These are phyloP conservation scores for Aulostomus chinensis DNA, from an alignment of 2,797 vertebrate species.

Conservation along the genomic window DNA sequence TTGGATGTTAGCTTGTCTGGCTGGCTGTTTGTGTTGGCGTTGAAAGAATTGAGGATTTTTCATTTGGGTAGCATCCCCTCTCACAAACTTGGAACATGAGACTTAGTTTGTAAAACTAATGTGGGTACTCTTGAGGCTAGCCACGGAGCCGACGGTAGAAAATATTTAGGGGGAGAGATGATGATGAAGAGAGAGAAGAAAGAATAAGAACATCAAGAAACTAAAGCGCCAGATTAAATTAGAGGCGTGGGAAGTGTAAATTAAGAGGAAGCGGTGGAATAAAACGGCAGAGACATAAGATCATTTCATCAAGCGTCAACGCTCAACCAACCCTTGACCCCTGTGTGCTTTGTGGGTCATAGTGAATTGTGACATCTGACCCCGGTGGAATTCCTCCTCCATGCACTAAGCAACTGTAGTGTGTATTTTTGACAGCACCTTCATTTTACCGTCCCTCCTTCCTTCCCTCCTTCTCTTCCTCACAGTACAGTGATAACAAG, in stretches of 20 bases:
- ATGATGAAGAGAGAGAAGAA: too few relatives aligned
- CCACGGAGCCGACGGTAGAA: constrained; percentile 8
- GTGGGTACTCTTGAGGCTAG: constrained; percentile 35
- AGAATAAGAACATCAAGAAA: not conserved
- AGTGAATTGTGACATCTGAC: constrained; percentile 43
- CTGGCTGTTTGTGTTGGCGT: constrained; percentile 57
- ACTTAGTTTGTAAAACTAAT: constrained; percentile 45
- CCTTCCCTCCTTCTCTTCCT: not conserved
- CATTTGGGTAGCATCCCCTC: constrained; percentile 33
- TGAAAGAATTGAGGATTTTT: constrained; percentile 37
- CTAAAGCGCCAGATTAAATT: not conserved
- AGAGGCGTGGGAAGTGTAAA: constrained; percentile 10
- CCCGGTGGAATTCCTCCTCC: constrained; percentile 46
- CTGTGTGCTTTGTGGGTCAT: constrained; percentile 35
- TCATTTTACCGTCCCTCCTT: constrained; percentile 14
- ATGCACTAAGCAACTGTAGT: not conserved
- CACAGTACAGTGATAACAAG: constrained; percentile 42
- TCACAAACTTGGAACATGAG: constrained; percentile 42
- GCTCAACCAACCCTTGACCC: constrained; percentile 57
- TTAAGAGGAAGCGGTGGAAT: constrained; percentile 30
- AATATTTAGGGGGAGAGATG: constrained; percentile 3
- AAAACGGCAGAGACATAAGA: constrained; percentile 9
- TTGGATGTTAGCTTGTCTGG: constrained; percentile 47
- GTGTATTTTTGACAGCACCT: constrained; percentile 30
- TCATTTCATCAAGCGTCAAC: constrained; percentile 51